phyloP scores from a whole-genome alignment of 2,113 vertebrate genomes.

The Rhinogobius similis region DNA sequence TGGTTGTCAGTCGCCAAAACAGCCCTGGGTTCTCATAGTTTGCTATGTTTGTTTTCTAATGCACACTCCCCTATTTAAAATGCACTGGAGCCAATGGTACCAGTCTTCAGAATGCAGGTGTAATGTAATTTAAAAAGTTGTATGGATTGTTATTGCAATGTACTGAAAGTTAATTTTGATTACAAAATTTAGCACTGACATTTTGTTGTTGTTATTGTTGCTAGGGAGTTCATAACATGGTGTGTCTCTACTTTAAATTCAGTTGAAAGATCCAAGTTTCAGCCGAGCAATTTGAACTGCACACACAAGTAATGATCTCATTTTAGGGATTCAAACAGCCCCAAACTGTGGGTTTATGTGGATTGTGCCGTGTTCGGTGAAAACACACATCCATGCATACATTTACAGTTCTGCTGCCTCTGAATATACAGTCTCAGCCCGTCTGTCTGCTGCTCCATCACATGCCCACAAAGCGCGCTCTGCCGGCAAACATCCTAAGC shows the following conservation, averaged over 20 bases:
- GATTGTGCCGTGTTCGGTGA: constrained; percentile 26
- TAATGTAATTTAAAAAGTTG: no score
- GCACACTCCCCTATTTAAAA: no score
- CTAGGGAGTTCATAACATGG: not conserved
- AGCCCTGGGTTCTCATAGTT: no score
- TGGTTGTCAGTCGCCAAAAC: no score
- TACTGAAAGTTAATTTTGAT: no score
- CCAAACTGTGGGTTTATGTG: constrained; percentile 24
- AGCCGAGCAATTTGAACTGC: constrained; percentile 22
- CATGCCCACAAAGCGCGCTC: constrained; percentile 30
- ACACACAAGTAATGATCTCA: constrained; percentile 22
- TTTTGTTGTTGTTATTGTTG: not conserved
- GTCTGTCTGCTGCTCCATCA: constrained; percentile 5
- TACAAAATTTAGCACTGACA: not conserved
- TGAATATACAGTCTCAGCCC: constrained; percentile 51
- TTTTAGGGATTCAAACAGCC: constrained; percentile 43
- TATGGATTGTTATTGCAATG: no score
- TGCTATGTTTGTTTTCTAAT: no score
- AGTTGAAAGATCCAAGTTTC: constrained; percentile 4
- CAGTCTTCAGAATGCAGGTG: no score
- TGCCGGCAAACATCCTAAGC: constrained; percentile 65
- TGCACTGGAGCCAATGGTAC: not conserved
- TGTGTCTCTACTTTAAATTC: constrained; percentile 5
- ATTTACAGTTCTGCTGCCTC: constrained; percentile 38
- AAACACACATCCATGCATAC: constrained; percentile 22